Conservation (phyloP, 2,888 invertebrate species). For the Helobdella robusta region DNA sequence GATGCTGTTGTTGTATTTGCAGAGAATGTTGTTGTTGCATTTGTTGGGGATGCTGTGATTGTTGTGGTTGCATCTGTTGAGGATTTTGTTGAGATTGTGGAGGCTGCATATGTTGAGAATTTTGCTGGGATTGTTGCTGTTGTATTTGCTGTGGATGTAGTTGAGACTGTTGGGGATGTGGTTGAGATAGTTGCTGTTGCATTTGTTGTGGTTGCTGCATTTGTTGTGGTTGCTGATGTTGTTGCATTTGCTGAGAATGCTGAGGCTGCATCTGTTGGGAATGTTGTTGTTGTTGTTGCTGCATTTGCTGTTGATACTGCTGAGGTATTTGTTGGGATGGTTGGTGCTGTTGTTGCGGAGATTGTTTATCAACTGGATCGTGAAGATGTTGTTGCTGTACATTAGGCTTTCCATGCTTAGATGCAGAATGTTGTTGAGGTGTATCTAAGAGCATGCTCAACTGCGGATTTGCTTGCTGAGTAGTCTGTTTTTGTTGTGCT, state of each 20-base stretch:
- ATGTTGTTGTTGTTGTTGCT: conserved; percentile 33
- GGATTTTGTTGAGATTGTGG: neutral
- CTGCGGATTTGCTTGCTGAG: conserved; percentile 8
- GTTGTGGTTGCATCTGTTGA: neutral
- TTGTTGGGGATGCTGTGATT: neutral
- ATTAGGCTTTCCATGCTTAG: conserved; percentile 34
- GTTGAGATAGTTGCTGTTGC: neutral
- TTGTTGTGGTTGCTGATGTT: conserved; percentile 27
- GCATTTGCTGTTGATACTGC: conserved; percentile 37
- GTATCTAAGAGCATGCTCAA: conserved; percentile 4
- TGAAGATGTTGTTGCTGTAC: conserved; percentile 41
- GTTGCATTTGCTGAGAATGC: conserved; percentile 26
- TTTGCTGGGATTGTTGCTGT: neutral
- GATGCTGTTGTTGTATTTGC: neutral
- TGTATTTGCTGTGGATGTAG: neutral
- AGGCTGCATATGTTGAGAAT: neutral
- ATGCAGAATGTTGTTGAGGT: neutral
- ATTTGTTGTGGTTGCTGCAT: conserved; percentile 15
- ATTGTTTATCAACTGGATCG: conserved; percentile 41
- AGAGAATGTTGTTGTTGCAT: conserved; percentile 7
- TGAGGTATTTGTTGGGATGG: conserved; percentile 43
- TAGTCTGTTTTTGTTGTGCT: neutral
- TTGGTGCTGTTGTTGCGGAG: conserved; percentile 44
- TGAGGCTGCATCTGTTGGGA: conserved; percentile 32
- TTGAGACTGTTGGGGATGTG: conserved; percentile 11